Conservation (phyloP, 2,888 invertebrate genomes). For the Crioceris asparagi region DNA sequence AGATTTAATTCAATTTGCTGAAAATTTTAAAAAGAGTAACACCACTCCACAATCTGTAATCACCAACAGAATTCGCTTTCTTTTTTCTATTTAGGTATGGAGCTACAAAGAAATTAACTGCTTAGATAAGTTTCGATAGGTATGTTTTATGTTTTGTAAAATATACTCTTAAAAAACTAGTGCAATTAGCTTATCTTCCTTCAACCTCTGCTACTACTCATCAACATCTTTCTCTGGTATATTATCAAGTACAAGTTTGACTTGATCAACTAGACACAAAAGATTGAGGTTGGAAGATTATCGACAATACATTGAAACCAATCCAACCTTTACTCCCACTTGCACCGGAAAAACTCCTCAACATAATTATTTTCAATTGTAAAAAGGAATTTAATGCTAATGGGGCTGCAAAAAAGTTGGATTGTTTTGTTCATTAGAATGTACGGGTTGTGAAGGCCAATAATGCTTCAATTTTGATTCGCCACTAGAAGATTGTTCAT, state of each 20-base stretch:
- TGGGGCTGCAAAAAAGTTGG: too few species aligned
- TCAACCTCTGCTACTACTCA: neutral
- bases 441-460: slow-evolving; percentile 5
- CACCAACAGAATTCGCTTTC: neutral
- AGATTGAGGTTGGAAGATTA: slow-evolving; percentile 16
- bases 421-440: slow-evolving; percentile 4
- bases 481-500: slow-evolving; percentile 5
- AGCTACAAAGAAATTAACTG: neutral
- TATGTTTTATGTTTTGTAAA: neutral
- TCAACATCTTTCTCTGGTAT: neutral
- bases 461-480: slow-evolving; percentile 2
- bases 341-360: too few species aligned
- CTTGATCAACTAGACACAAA: slow-evolving; percentile 15
- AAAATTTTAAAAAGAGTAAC: neutral
- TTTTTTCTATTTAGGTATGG: neutral
- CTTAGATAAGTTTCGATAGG: neutral
- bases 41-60: neutral
- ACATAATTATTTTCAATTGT: too few species aligned
- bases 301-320: slow-evolving; percentile 10
- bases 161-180: neutral
- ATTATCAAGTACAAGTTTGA: neutral
- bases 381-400: too few species aligned
- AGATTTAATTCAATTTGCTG: neutral
- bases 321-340: slow-evolving; percentile 7
- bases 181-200: neutral